phyloP scores from a whole-genome alignment of 2,113 vertebrate genomes.

The Rousettus leschenaultii region DNA sequence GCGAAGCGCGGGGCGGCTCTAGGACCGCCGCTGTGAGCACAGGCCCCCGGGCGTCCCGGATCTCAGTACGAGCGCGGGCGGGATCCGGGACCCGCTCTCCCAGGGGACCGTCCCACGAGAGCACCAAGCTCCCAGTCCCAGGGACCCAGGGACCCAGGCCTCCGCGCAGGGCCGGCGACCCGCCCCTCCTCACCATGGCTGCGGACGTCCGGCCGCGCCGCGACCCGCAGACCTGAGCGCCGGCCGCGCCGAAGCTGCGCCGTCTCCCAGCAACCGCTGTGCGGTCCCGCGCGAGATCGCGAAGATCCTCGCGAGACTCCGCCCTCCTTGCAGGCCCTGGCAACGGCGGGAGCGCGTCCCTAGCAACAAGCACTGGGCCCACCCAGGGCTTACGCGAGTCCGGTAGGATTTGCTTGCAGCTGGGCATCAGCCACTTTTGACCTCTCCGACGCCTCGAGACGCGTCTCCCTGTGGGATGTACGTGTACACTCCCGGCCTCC shows the following conservation, averaged over 20 bases:
- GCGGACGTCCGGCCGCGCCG: accelerated
- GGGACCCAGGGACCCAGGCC: not conserved
- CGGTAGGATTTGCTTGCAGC: accelerated
- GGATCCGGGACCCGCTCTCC: not conserved
- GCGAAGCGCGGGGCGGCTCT: too few relatives aligned
- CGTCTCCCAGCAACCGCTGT: constrained; percentile 65
- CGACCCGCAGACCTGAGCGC: accelerated
- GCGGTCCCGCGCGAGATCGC: not conserved
- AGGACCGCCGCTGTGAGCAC: not conserved
- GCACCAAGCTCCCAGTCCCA: accelerated
- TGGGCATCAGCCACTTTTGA: accelerated
- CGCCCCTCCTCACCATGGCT: constrained; percentile 64
- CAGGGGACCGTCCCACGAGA: too few relatives aligned
- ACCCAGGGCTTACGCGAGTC: accelerated
- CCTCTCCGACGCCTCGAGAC: not conserved
- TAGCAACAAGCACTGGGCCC: not conserved
- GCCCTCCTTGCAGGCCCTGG: accelerated
- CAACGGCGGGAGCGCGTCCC: not conserved
- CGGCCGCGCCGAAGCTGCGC: accelerated
- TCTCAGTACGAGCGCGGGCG: not conserved
- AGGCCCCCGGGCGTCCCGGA: not conserved
- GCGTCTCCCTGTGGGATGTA: too few relatives aligned
- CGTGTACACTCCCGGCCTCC: not conserved
- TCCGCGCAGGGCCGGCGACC: too few relatives aligned
- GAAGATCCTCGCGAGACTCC: constrained; percentile 47